Evolutionary conservation across 2,797 vertebrate genomes (phyloP).

Genomic region (Phataginus tricuspis): DNA sequence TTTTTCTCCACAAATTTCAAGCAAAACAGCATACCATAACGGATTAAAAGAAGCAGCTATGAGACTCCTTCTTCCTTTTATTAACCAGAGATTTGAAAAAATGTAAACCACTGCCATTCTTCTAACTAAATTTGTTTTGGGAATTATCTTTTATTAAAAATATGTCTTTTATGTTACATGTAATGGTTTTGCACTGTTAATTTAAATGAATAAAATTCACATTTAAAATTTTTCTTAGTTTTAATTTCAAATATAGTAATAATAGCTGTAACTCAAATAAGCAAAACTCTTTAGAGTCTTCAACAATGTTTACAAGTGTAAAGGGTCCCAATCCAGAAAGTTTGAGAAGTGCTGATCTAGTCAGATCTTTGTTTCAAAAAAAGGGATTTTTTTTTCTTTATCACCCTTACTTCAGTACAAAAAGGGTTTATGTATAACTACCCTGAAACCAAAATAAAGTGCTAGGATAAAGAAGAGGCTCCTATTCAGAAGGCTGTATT

Average conservation of each 20-base stretch:
- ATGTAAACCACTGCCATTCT: not conserved
- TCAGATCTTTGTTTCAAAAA: not conserved
- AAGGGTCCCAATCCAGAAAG: not conserved
- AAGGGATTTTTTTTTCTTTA: not conserved
- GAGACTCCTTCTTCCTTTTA: not conserved
- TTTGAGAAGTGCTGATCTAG: not conserved
- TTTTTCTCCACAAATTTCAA: not conserved
- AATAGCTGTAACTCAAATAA: not conserved
- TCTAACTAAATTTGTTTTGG: slow-evolving; percentile 1
- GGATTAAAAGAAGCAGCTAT: not conserved
- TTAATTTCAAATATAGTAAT: not conserved
- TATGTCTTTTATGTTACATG: not conserved
- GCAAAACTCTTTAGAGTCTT: not conserved
- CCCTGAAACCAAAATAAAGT: not conserved
- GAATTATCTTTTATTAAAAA: slow-evolving; percentile 27
- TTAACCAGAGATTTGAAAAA: not conserved
- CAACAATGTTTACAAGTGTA: not conserved
- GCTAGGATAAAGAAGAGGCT: not conserved
- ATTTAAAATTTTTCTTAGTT: slow-evolving; percentile 2
- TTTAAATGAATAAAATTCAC: not conserved
- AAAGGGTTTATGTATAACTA: not conserved
- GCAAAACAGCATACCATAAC: not conserved
- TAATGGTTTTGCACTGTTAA: not conserved
- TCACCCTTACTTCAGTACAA: not conserved
- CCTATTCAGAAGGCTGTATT: not conserved